Evolutionary conservation across 35 echinoderm and acorn worm genomes (phyloP).

Genomic region (Anneissia japonica): DNA sequence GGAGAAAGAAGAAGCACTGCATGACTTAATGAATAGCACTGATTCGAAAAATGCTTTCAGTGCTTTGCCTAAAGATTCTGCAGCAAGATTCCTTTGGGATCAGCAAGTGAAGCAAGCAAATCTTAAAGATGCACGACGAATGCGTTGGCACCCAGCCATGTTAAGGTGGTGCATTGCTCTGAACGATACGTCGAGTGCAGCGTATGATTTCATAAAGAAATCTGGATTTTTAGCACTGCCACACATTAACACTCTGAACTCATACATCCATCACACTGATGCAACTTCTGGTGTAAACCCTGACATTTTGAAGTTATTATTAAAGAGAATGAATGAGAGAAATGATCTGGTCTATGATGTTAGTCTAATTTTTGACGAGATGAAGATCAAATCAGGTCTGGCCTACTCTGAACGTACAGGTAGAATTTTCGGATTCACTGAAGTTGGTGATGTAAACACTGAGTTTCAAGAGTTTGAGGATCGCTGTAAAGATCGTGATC

Average conservation of each 20-base stretch:
- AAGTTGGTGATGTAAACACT: slow-evolving; percentile 31
- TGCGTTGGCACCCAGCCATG: background rate
- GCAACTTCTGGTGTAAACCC: background rate
- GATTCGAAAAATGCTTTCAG: too few relatives aligned
- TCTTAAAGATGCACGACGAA: background rate
- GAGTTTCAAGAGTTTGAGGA: slow-evolving; percentile 23
- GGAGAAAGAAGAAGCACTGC: too few relatives aligned
- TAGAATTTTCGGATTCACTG: slow-evolving; percentile 32
- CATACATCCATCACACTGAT: slow-evolving; percentile 12
- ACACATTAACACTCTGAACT: slow-evolving; percentile 25
- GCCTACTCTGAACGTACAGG: background rate
- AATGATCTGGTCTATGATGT: slow-evolving; percentile 1
- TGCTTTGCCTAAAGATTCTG: background rate
- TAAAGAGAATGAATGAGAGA: background rate
- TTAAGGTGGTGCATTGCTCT: background rate
- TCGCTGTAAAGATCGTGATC: background rate
- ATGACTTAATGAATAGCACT: too few relatives aligned
- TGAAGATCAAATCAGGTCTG: slow-evolving; percentile 18
- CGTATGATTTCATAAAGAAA: background rate
- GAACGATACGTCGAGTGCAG: background rate
- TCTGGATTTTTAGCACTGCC: background rate
- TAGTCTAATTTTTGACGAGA: slow-evolving; percentile 13
- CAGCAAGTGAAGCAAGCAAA: background rate
- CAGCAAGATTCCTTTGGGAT: background rate
- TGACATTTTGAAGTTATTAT: background rate